Evolutionary conservation across 1,140 invertebrate genomes (phyloP), one percentile per base, ranked within the genome.

Genomic region (Ooceraea biroi): DNA sequence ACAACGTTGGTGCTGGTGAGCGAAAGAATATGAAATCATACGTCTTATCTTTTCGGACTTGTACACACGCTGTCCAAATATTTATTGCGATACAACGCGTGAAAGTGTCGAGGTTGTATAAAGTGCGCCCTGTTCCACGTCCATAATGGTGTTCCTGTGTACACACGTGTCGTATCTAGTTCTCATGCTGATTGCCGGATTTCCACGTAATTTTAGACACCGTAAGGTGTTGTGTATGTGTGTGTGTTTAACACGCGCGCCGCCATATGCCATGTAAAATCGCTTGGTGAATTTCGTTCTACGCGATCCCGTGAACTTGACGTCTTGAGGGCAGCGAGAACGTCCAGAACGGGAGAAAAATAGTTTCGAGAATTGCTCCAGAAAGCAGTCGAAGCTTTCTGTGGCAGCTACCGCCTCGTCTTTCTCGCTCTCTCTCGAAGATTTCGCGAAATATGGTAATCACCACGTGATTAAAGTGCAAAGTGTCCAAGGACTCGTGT

Each of bases 71-170:
- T 41, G 60, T 52, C 27, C 60, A 71, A 69, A 80, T 80, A 80
- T 80, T 80, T 80, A 80, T 80, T 44, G 50, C 50, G 65, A 57
- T 44, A 58, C 50, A 27, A 68, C 52, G 30, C 19, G 78, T 46
- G 57, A 82, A 82, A 82, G 55, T 60, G 52, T 14, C 68, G 69
- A 44, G 69, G 48, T 58, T 19, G 66, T 14, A 57, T 48, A 68
- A 71, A 52, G 44, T 58, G 25, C 3, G 41, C 44, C 5, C 55
- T 71, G 82, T 69, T 66, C 74, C 3, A 36, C 71, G 46, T 12
- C 46, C 30, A 85, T 84, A 85, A 85, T 77, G 82, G 71, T 84
- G 65, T 85, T 85, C 50, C 46, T 84, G 68, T 85, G 27, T 57
- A 44, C 48, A 3, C n/a, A n/a, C 22, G 22, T 25, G 46, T 48